Conservation (phyloP, 2,113 vertebrate species). For the Hymenochirus boettgeri region DNA sequence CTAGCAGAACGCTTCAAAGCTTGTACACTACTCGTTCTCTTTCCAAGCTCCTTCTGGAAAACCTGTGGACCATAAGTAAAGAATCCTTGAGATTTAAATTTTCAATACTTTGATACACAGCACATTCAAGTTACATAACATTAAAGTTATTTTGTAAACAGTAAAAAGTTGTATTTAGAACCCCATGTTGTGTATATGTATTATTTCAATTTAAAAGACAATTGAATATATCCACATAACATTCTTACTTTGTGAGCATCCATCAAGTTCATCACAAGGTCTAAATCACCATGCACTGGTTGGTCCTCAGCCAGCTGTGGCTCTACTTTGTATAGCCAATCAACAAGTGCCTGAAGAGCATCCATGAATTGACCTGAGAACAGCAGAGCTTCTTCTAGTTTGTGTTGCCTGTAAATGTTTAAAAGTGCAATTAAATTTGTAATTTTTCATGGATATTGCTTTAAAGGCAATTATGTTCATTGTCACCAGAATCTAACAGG, state of each 20-base stretch:
- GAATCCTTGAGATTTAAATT: no score
- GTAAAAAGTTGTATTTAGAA: neutral
- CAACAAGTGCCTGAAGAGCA: slow-evolving; percentile 90
- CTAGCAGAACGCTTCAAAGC: slow-evolving; percentile 90
- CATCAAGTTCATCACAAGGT: slow-evolving; percentile 96
- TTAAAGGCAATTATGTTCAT: no score
- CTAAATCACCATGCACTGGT: slow-evolving; percentile 91
- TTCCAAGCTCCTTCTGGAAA: slow-evolving; percentile 96
- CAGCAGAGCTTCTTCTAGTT: slow-evolving; percentile 93
- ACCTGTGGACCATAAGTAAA: slow-evolving; percentile 61
- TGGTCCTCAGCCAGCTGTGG: slow-evolving; percentile 93
- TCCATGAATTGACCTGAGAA: slow-evolving; percentile 98
- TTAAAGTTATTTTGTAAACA: no score
- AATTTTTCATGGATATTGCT: no score
- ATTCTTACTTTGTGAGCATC: slow-evolving; percentile 93
- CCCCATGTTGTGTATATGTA: neutral
- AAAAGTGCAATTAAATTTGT: neutral
- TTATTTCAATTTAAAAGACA: no score
- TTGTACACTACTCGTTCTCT: slow-evolving; percentile 87
- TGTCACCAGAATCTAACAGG: no score
- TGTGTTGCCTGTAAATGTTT: slow-evolving; percentile 81
- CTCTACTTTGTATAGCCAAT: slow-evolving; percentile 95
- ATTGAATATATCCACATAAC: no score
- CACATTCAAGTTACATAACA: no score
- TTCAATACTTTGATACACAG: no score